Percentiles rank a stretch among this genome's conserved stretches.
These are phyloP conservation scores for Hyphantria cunea DNA, from an alignment of 1,140 invertebrate genomes.

Conservation along the genomic window DNA sequence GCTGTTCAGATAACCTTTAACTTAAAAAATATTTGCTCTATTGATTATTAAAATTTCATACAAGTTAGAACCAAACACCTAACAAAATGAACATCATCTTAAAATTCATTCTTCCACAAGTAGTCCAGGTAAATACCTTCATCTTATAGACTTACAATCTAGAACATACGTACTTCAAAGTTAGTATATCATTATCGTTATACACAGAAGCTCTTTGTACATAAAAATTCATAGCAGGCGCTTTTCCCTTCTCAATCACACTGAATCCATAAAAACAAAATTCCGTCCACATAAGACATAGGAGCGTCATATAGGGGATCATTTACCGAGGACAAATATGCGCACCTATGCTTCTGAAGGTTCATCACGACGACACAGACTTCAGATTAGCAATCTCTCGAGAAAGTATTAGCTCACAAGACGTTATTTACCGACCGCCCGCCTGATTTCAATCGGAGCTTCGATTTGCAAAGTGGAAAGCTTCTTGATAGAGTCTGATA, in stretches of 20 bases:
- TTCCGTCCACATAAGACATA: constrained; percentile 7
- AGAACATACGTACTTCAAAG: no score
- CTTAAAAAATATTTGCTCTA: no score
- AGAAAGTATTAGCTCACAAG: constrained; percentile 66
- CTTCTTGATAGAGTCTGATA: constrained; percentile 34
- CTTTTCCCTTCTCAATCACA: constrained; percentile 1
- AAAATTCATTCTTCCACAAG: no score
- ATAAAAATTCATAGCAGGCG: not conserved
- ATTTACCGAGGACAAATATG: constrained; percentile 32
- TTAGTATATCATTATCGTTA: no score
- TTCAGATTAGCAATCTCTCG: constrained; percentile 60
- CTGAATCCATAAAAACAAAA: constrained; percentile 13
- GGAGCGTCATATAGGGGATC: constrained; percentile 19
- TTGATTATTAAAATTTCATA: no score
- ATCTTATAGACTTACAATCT: no score
- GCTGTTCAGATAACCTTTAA: no score
- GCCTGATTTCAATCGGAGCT: constrained; percentile 64
- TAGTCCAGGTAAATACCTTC: no score
- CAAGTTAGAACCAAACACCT: no score
- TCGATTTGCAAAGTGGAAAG: constrained; percentile 54
- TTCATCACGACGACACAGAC: constrained; percentile 38
- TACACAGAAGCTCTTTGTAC: no score
- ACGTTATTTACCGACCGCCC: constrained; percentile 63
- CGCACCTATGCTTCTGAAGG: constrained; percentile 20
- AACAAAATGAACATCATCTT: no score